A percentile compares a stretch with the other conserved stretches of the same genome.
Evolutionary conservation across 2,113 vertebrate genomes (phyloP).

Genomic region (Panthera leo): DNA sequence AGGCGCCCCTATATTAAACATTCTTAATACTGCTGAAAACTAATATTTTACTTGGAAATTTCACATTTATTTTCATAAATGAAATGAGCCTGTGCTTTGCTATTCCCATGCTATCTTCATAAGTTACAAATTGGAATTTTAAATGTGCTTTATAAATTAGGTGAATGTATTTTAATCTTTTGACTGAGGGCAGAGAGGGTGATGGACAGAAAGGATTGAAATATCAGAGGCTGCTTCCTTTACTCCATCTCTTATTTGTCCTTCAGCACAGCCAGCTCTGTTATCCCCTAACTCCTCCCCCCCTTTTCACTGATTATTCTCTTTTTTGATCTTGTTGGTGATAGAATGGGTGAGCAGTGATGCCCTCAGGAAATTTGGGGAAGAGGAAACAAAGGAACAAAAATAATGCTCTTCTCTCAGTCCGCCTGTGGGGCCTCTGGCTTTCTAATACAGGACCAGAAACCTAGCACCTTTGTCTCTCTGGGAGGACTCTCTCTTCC

Average conservation of each 20-base stretch:
- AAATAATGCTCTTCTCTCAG: background rate
- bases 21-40: background rate
- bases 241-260: background rate
- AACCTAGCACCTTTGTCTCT: background rate
- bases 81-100: background rate
- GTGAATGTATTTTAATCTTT: background rate
- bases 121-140: background rate
- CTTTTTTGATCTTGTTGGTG: background rate
- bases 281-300: background rate
- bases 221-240: background rate
- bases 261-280: background rate
- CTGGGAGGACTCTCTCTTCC: background rate
- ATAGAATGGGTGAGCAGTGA: background rate
- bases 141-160: background rate
- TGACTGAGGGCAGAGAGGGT: background rate
- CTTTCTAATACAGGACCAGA: background rate
- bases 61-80: background rate
- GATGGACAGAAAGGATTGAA: background rate
- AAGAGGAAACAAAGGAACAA: background rate
- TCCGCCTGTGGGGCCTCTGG: background rate
- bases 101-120: background rate
- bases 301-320: background rate
- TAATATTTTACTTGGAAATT: background rate
- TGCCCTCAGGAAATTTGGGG: background rate
- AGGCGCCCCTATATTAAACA: background rate